These are phyloP conservation scores for Porites rus DNA, from an alignment of 92 coral and sea anemone species.

Conservation along the genomic window DNA sequence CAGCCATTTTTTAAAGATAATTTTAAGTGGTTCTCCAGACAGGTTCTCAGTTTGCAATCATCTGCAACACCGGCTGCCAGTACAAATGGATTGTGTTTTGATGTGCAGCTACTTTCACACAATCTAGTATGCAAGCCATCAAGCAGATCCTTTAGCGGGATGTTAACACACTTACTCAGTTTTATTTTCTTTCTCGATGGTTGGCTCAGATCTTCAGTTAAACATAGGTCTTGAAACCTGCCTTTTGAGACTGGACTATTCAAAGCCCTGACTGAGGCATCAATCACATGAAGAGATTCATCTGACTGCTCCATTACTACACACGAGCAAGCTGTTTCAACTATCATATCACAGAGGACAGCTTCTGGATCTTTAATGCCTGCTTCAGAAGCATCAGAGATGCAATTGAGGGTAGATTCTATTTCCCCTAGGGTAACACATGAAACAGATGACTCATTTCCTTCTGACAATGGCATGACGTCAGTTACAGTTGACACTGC, in stretches of 20 bases:
- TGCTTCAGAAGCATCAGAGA: background rate
- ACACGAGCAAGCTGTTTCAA: background rate
- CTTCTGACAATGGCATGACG: background rate
- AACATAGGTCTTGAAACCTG: background rate
- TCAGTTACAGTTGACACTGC: background rate
- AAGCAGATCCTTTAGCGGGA: conserved; percentile 3
- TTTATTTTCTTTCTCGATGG: conserved; percentile 24
- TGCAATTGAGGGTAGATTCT: background rate
- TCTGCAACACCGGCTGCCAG: conserved; percentile 1
- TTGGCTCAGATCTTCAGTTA: background rate
- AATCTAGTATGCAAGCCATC: conserved; percentile 10
- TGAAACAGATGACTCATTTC: background rate
- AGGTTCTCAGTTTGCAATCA: conserved; percentile 3
- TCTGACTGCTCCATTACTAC: background rate
- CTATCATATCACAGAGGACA: background rate
- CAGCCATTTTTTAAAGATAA: conserved; percentile 4
- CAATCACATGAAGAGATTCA: background rate
- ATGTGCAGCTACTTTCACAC: background rate
- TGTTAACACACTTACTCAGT: background rate
- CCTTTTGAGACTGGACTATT: background rate
- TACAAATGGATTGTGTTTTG: conserved; percentile 22
- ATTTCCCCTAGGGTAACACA: background rate
- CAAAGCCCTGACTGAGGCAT: background rate
- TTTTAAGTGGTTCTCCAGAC: conserved; percentile 20
- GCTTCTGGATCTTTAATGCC: background rate